Evolutionary conservation across 2,113 vertebrate genomes (phyloP).

Genomic region (Scolopax mira): DNA sequence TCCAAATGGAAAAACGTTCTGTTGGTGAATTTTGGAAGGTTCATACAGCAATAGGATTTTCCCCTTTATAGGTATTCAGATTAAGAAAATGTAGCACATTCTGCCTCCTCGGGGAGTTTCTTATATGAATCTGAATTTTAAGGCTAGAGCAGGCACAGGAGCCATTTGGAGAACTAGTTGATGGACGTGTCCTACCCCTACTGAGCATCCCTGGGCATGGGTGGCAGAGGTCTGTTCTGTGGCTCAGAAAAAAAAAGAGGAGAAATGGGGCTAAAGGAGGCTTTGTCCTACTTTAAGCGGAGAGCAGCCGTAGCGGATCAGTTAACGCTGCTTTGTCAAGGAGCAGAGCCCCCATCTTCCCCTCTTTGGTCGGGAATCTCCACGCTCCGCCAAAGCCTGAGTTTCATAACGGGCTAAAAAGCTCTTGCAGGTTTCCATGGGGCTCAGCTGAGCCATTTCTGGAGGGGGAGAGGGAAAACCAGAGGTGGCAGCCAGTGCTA

Average conservation of each 20-base stretch:
- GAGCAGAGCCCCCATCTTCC: not conserved
- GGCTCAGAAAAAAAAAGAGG: not conserved
- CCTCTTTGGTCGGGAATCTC: slow-evolving; percentile 15
- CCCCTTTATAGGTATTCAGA: not conserved
- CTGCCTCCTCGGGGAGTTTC: not conserved
- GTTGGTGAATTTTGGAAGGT: not conserved
- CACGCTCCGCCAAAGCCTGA: not conserved
- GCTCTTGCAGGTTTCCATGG: not conserved
- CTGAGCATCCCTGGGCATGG: not conserved
- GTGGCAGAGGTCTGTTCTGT: accelerated
- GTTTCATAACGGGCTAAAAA: not conserved
- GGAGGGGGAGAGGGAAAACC: not conserved
- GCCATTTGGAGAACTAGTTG: not conserved
- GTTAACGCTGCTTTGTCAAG: not conserved
- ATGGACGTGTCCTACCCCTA: not conserved
- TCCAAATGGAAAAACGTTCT: not conserved
- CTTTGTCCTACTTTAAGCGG: slow-evolving; percentile 8
- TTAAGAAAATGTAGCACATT: not conserved
- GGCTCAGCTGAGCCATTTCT: not conserved
- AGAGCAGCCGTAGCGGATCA: not conserved
- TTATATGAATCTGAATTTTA: not conserved
- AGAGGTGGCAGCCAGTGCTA: accelerated
- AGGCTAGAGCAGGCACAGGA: not conserved
- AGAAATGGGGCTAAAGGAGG: not conserved
- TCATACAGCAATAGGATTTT: not conserved